These are phyloP conservation scores for Phalacrocorax pelagicus DNA, from an alignment of 2,113 vertebrate genomes.

Conservation along the genomic window DNA sequence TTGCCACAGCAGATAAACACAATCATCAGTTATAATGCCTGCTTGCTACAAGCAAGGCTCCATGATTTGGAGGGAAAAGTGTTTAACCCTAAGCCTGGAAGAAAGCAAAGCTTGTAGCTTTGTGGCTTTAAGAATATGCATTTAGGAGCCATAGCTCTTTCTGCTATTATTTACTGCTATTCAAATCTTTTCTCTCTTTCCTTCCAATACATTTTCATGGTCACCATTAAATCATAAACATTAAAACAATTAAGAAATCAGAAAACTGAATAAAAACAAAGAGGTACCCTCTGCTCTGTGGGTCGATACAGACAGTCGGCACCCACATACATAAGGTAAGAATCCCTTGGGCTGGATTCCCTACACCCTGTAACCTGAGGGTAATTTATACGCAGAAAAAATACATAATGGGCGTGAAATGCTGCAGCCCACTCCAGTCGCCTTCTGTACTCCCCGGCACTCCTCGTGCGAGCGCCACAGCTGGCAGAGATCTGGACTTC, in stretches of 20 bases:
- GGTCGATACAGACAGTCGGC: neutral
- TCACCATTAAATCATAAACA: neutral
- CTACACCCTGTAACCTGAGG: neutral
- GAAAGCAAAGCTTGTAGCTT: neutral
- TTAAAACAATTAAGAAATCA: neutral
- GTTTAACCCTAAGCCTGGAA: neutral
- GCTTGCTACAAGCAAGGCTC: neutral
- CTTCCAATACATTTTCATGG: neutral
- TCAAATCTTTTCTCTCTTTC: neutral
- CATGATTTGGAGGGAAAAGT: neutral
- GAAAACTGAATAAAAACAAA: neutral
- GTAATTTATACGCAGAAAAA: neutral
- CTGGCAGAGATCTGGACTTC: neutral
- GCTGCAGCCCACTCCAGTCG: neutral
- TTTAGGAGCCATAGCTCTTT: neutral
- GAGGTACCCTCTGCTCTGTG: neutral
- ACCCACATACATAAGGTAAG: neutral
- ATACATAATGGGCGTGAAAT: fast-evolving
- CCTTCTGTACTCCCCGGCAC: too few species aligned
- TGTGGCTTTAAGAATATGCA: neutral
- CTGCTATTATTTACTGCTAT: neutral
- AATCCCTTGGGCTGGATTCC: neutral
- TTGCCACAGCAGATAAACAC: neutral
- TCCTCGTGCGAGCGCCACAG: fast-evolving
- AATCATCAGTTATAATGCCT: neutral